A percentile compares a stretch with the other conserved stretches of the same genome.
Conservation (phyloP, 2,888 invertebrate genomes). For the Caenorhabditis afra region DNA sequence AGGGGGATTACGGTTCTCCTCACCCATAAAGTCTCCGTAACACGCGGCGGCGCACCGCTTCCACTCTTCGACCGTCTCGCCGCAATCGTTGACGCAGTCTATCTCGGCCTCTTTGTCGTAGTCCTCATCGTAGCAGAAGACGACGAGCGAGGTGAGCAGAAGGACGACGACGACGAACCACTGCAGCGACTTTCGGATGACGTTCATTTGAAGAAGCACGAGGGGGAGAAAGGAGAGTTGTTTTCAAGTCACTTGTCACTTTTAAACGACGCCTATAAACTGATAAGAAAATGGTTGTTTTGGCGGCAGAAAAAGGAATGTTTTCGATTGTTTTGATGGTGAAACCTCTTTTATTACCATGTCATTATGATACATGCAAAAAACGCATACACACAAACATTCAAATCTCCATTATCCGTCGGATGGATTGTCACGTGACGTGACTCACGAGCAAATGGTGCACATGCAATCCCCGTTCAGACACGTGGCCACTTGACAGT, state of each 20-base stretch:
- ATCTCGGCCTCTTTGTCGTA: constrained; percentile 32
- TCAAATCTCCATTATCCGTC: no score
- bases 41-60: constrained; percentile 22
- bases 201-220: background rate
- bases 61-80: constrained; percentile 35
- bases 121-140: constrained; percentile 13
- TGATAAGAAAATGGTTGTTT: no score
- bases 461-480: constrained; percentile 57
- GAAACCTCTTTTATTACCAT: no score
- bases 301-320: no score
- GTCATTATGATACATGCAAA: no score
- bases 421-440: background rate
- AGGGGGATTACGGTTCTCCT: background rate
- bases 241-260: no score
- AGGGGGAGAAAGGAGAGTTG: background rate
- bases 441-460: constrained; percentile 46
- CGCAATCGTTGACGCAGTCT: constrained; percentile 35
- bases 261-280: no score
- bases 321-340: no score
- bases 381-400: background rate
- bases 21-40: constrained; percentile 34
- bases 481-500: constrained; percentile 54
- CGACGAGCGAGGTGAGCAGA: background rate
- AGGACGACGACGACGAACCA: background rate
- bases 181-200: constrained; percentile 3